phyloP scores from a whole-genome alignment of 2,797 vertebrate species.

The Mycteria americana region DNA sequence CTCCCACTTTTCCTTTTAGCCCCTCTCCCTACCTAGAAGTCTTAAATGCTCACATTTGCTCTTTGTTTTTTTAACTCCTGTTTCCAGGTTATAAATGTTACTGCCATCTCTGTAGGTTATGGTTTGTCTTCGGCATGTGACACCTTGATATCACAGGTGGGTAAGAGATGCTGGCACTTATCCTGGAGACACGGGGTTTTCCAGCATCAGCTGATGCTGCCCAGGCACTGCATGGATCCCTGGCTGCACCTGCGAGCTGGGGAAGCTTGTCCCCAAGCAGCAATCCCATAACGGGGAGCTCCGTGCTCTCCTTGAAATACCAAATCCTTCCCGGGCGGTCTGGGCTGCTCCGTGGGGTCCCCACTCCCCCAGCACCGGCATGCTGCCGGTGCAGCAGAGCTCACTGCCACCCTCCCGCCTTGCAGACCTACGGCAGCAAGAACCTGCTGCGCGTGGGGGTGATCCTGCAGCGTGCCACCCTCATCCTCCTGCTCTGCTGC shows the following conservation, averaged over 20 bases:
- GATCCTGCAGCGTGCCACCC: conserved; percentile 81
- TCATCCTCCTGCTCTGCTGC: conserved; percentile 86
- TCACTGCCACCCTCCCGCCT: background rate
- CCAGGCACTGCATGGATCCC: background rate
- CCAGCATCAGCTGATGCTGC: background rate
- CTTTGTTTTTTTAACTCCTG: background rate
- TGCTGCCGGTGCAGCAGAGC: background rate
- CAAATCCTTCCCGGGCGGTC: background rate
- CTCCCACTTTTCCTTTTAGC: background rate
- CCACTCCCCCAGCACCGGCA: accelerated
- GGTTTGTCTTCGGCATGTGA: conserved; percentile 88
- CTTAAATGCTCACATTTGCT: background rate
- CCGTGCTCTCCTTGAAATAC: accelerated
- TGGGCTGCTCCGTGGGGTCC: background rate
- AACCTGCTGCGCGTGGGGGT: conserved; percentile 85
- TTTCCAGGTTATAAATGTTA: conserved; percentile 83
- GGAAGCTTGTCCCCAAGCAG: background rate
- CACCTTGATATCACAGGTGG: conserved; percentile 92
- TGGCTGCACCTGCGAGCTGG: accelerated
- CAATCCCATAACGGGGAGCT: background rate
- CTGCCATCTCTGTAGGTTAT: conserved; percentile 80
- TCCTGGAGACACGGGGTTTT: background rate
- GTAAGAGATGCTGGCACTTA: background rate
- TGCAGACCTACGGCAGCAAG: conserved; percentile 84
- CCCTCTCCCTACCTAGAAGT: background rate